phyloP scores from a whole-genome alignment of 2,113 vertebrate species.

The Phocoena phocoena region DNA sequence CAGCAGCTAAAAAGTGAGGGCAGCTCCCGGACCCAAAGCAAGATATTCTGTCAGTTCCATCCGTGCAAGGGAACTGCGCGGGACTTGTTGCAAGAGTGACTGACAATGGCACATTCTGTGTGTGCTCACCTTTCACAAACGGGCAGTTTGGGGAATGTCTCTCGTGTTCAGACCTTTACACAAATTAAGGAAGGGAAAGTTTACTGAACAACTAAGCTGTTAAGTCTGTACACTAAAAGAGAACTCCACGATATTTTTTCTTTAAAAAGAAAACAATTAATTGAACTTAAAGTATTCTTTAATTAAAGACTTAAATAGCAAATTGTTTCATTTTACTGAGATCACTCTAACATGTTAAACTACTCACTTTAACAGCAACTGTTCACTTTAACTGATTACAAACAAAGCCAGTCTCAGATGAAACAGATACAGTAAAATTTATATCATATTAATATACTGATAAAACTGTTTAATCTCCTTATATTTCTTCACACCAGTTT shows the following conservation, averaged over 20 bases:
- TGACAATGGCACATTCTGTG: slow-evolving; percentile 98
- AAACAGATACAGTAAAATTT: neutral
- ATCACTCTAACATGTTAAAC: neutral
- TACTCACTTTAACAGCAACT: neutral
- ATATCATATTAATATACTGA: neutral
- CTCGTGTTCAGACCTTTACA: slow-evolving; percentile 97
- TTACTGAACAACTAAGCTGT: neutral
- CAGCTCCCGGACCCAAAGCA: slow-evolving; percentile 98
- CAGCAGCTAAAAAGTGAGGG: slow-evolving; percentile 96
- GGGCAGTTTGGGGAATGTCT: slow-evolving; percentile 99
- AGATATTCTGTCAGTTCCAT: slow-evolving; percentile 95
- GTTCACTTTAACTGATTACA: neutral
- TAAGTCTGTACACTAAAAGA: neutral
- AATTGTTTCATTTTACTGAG: neutral
- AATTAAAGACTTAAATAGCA: neutral
- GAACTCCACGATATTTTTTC: neutral
- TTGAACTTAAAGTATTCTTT: neutral
- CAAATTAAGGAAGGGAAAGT: slow-evolving; percentile 57
- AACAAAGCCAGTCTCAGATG: neutral
- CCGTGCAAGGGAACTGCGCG: slow-evolving; percentile 94
- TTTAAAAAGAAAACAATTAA: neutral
- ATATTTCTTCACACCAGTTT: neutral
- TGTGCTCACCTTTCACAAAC: slow-evolving; percentile 99
- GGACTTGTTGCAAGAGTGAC: slow-evolving; percentile 98
- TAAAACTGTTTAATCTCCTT: neutral